Percentiles rank a stretch among this genome's conserved stretches.
Conservation (phyloP, 2,797 vertebrate genomes). For the Sebastes alutus region DNA sequence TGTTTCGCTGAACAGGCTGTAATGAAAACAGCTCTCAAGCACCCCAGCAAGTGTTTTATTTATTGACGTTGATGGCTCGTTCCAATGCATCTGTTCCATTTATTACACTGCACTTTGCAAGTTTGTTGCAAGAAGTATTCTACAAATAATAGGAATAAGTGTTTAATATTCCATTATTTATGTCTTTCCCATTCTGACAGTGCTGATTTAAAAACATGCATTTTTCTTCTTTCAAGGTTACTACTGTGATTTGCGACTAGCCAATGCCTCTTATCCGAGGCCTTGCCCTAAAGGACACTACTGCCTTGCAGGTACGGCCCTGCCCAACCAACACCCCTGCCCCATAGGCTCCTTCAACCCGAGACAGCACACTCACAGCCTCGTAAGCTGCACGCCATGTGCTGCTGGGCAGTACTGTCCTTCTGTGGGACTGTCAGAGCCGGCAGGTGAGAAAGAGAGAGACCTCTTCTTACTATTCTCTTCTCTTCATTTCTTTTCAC, state of each 20-base stretch:
- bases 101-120: not conserved
- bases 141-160: not conserved
- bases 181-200: not conserved
- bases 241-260: conserved; percentile 85
- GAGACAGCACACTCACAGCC: conserved; percentile 61
- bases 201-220: not conserved
- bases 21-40: not conserved
- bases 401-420: conserved; percentile 89
- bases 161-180: not conserved
- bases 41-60: not conserved
- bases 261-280: conserved; percentile 80
- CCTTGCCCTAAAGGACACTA: conserved; percentile 90
- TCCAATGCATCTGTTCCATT: not conserved
- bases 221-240: conserved; percentile 79
- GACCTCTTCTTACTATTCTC: not conserved
- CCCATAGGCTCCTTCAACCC: conserved; percentile 88
- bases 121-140: not conserved
- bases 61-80: not conserved
- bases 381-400: conserved; percentile 83
- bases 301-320: conserved; percentile 87
- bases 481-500: not conserved
- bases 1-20: not conserved
- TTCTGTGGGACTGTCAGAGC: conserved; percentile 80
- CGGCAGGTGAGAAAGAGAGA: conserved; percentile 82
- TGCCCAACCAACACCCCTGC: conserved; percentile 85